Base-by-base conservation (phyloP, 2,888 invertebrate species). In the Ditylenchus weischeri region DNA sequence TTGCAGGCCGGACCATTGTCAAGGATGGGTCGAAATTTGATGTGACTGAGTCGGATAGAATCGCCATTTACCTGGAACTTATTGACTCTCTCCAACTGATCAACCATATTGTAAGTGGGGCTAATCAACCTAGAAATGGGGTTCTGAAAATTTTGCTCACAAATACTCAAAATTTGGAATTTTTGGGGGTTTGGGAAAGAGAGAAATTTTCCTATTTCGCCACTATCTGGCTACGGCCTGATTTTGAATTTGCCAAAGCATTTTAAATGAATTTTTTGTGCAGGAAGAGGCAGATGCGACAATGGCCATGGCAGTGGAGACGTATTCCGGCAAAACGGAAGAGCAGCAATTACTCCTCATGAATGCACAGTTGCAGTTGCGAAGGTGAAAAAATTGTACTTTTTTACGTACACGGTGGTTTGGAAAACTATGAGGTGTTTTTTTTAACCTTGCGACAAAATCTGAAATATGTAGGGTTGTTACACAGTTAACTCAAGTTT, bases 51-150 rank as follows among this genome's bases (percentile, higher is more conserved):
- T 71, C 72, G 1, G 93, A 95, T 80, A 89, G 90, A 81, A 90
- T 92, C 0, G 90, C 91, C 0, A 87, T 94, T 70, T 93, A 90
- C 84, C 86, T 93, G 74, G 92, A 94, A 84, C 86, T 94, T 62
- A 91, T 82, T 87, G 89, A 72, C 84, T 87, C 62, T 85, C 89
- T 66, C 88, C 88, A 81, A 62, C 62, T 71, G 29, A 62, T 74
- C 13, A 76, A 72, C 8, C 70, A 73, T 69, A 75, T 73, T 19
- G 79, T 80, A 38, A 57, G 75, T 38, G 49, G 29, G 5, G 29
- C 2, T 29, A n/a, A n/a, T 29, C 29, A 2, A 29, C 29, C 5
- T 29, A 5, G 5, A 5, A 5, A 29, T 29, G 3, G 29, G 5
- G 29, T 29, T 29, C 5, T 29, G 29, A 29, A 29, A 29, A 29